Conservation (phyloP, 2,888 invertebrate genomes). For the Zhengitettix transpicula region DNA sequence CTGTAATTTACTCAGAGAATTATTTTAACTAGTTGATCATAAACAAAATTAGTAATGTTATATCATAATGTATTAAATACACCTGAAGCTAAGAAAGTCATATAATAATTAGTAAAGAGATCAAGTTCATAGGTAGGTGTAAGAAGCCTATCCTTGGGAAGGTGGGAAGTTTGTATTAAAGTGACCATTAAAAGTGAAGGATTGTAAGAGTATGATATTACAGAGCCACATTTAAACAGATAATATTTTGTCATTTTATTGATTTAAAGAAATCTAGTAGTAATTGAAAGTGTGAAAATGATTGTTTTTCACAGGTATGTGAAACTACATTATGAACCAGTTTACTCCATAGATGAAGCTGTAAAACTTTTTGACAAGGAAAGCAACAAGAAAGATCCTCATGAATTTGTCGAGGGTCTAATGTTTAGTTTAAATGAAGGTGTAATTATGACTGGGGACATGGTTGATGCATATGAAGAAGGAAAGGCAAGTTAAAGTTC, state of each 20-base stretch:
- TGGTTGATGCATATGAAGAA: conserved; percentile 31
- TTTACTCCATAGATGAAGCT: conserved; percentile 35
- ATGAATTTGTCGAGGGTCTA: conserved; percentile 63
- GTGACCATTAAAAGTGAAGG: neutral
- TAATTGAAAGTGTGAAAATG: conserved; percentile 15
- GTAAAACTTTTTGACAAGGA: conserved; percentile 33
- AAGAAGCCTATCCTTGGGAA: too few relatives aligned
- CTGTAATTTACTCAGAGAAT: too few relatives aligned
- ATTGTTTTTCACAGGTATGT: conserved; percentile 34
- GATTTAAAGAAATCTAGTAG: neutral
- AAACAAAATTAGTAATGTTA: neutral
- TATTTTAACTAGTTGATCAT: too few relatives aligned
- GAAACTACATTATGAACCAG: conserved; percentile 48
- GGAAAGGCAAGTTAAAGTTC: conserved; percentile 4
- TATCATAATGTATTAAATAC: neutral
- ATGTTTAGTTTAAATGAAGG: conserved; percentile 45
- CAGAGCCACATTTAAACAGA: too few relatives aligned
- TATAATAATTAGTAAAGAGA: too few relatives aligned
- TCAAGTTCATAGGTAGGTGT: neutral
- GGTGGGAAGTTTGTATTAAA: neutral
- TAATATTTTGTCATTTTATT: neutral
- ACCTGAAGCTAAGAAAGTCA: too few relatives aligned
- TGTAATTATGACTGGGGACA: conserved; percentile 60
- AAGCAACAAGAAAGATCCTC: conserved; percentile 27
- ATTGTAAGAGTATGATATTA: too few relatives aligned